Evolutionary conservation across 2,888 invertebrate genomes (phyloP).

Genomic region (Myathropa florea): DNA sequence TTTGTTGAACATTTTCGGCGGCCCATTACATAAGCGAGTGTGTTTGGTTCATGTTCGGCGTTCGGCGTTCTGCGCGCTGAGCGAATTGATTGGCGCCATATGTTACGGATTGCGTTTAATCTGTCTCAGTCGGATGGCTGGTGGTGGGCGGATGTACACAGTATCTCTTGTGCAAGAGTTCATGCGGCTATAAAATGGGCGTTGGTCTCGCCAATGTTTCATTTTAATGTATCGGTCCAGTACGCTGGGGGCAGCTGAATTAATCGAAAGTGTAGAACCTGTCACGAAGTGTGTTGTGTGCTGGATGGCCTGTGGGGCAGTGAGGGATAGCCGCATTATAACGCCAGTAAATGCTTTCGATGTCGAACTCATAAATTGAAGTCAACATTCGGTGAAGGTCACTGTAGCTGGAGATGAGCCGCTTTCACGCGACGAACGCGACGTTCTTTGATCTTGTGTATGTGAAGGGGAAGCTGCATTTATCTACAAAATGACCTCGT

Average conservation of each 20-base stretch:
- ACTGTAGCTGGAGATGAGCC: neutral
- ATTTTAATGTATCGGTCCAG: constrained; percentile 7
- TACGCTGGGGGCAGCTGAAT: neutral
- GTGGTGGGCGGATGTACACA: constrained; percentile 1
- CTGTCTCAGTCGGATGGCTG: neutral
- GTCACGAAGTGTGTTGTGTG: neutral
- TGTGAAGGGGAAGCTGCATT: no score
- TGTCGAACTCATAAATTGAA: neutral
- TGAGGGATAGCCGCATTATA: no score
- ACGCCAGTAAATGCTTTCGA: neutral
- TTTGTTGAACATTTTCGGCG: neutral
- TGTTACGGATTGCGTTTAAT: neutral
- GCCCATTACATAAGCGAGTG: neutral
- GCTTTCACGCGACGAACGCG: no score
- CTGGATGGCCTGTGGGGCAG: no score
- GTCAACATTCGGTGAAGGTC: neutral
- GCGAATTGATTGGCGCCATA: constrained; percentile 21
- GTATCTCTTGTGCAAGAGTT: neutral
- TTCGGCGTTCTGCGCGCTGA: neutral
- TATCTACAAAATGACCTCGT: no score
- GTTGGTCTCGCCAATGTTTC: constrained; percentile 16
- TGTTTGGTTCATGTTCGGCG: neutral
- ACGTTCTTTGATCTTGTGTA: no score
- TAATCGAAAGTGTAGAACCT: neutral
- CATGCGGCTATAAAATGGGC: constrained; percentile 27